phyloP scores from a whole-genome alignment of 2,888 invertebrate genomes.

The Tiliacea aurago region DNA sequence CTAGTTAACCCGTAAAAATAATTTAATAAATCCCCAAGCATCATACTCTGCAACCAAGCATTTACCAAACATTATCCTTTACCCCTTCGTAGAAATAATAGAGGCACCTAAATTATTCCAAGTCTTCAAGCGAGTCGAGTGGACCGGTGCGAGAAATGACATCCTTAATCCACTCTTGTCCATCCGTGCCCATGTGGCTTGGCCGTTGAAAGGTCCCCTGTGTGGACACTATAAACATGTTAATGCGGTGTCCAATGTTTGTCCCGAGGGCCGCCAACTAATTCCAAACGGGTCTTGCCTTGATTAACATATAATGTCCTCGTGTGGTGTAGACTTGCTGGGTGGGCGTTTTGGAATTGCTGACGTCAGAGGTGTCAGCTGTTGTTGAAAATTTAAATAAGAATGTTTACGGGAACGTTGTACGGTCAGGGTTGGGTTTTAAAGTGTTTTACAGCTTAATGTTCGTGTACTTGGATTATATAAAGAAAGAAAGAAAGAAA shows the following conservation, averaged over 20 bases:
- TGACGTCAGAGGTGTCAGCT: slow-evolving; percentile 47
- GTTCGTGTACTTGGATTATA: slow-evolving; percentile 11
- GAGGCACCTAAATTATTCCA: slow-evolving; percentile 44
- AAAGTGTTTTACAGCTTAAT: slow-evolving; percentile 37
- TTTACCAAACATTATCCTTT: slow-evolving; percentile 25
- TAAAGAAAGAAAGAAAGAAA: too few species aligned
- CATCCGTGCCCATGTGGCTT: slow-evolving; percentile 52
- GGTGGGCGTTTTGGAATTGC: slow-evolving; percentile 47
- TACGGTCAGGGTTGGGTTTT: slow-evolving; percentile 23
- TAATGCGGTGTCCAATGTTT: slow-evolving; percentile 67
- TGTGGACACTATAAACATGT: slow-evolving; percentile 67
- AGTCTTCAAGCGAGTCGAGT: slow-evolving; percentile 40
- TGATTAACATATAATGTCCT: slow-evolving; percentile 69
- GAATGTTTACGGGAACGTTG: slow-evolving; percentile 39
- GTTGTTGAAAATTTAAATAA: slow-evolving; percentile 58
- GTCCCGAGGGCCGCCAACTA: slow-evolving; percentile 63
- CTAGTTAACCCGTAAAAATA: background rate
- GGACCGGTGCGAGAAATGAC: slow-evolving; percentile 47
- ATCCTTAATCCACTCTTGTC: slow-evolving; percentile 54
- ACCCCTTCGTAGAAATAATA: slow-evolving; percentile 25
- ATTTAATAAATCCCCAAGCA: slow-evolving; percentile 4
- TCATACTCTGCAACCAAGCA: slow-evolving; percentile 1
- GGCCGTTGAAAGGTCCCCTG: slow-evolving; percentile 59
- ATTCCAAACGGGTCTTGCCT: slow-evolving; percentile 62
- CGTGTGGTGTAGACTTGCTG: slow-evolving; percentile 55